Percentiles rank a stretch among this genome's conserved stretches.
Evolutionary conservation across 2,888 invertebrate species (phyloP).

Genomic region (Psylliodes chrysocephalus): DNA sequence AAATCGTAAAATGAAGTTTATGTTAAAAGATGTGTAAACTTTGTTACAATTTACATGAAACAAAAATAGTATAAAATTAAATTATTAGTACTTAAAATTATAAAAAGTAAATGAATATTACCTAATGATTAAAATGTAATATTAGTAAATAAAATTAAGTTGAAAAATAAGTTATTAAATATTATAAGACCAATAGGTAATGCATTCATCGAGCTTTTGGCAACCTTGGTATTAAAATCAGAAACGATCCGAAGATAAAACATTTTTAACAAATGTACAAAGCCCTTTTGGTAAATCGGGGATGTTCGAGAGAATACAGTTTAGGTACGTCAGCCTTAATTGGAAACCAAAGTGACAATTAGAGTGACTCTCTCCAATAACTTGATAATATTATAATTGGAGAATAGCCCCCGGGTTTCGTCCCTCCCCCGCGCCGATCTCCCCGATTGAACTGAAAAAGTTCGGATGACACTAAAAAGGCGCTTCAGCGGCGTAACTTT

Average conservation of each 20-base stretch:
- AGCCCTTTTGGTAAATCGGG: conserved; percentile 47
- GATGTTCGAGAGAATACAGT: conserved; percentile 48
- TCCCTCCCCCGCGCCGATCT: conserved; percentile 13
- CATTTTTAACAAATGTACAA: conserved; percentile 44
- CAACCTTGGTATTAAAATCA: conserved; percentile 37
- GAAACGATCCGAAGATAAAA: conserved; percentile 39
- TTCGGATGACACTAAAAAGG: conserved; percentile 24
- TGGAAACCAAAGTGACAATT: conserved; percentile 64
- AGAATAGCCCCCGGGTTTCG: conserved; percentile 56
- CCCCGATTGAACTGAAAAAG: conserved; percentile 12
- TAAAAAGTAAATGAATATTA: too few relatives aligned
- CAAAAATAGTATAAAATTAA: too few relatives aligned
- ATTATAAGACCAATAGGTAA: too few relatives aligned
- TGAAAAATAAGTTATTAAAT: too few relatives aligned
- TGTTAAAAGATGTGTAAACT: too few relatives aligned
- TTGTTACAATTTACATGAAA: too few relatives aligned
- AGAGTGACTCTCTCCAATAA: conserved; percentile 57
- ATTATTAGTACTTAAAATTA: too few relatives aligned
- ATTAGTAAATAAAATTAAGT: too few relatives aligned
- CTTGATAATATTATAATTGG: conserved; percentile 63
- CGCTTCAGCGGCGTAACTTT: not conserved
- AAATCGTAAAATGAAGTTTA: too few relatives aligned
- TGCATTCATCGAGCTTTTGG: not conserved
- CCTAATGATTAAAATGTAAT: too few relatives aligned
- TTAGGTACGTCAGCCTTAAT: conserved; percentile 59